Evolutionary conservation across 2,797 vertebrate species (phyloP).

Genomic region (Mycteria americana): DNA sequence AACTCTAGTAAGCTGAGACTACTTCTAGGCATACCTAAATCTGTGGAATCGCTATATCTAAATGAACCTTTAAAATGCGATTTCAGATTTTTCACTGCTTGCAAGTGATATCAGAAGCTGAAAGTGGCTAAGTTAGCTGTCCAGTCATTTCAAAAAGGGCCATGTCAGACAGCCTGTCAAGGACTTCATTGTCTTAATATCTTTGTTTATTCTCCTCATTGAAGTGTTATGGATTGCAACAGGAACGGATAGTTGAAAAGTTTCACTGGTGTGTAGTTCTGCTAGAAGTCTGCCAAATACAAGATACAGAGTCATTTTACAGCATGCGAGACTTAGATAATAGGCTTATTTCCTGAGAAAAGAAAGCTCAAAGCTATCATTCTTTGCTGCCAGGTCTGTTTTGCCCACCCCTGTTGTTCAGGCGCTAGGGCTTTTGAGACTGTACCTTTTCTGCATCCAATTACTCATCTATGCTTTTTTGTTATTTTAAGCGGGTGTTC

Average conservation of each 20-base stretch:
- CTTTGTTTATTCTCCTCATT: neutral
- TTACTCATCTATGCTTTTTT: neutral
- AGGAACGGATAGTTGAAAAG: neutral
- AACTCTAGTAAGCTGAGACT: neutral
- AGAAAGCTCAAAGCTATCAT: neutral
- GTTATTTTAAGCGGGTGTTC: neutral
- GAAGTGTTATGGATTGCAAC: accelerated
- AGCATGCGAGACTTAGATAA: neutral
- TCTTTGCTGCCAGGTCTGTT: neutral
- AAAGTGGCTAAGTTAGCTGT: accelerated
- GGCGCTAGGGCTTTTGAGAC: neutral
- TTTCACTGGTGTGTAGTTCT: neutral
- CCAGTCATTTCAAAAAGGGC: neutral
- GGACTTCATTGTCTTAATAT: neutral
- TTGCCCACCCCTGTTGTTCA: neutral
- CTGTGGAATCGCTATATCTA: accelerated
- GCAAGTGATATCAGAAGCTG: accelerated
- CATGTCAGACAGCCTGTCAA: neutral
- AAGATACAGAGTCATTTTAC: neutral
- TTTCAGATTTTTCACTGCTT: accelerated
- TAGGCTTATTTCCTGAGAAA: neutral
- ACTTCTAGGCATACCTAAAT: neutral
- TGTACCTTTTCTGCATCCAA: neutral
- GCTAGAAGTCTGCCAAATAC: neutral
- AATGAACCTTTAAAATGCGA: accelerated